phyloP scores from a whole-genome alignment of 2,888 invertebrate genomes.

The Yponomeuta malinellus region DNA sequence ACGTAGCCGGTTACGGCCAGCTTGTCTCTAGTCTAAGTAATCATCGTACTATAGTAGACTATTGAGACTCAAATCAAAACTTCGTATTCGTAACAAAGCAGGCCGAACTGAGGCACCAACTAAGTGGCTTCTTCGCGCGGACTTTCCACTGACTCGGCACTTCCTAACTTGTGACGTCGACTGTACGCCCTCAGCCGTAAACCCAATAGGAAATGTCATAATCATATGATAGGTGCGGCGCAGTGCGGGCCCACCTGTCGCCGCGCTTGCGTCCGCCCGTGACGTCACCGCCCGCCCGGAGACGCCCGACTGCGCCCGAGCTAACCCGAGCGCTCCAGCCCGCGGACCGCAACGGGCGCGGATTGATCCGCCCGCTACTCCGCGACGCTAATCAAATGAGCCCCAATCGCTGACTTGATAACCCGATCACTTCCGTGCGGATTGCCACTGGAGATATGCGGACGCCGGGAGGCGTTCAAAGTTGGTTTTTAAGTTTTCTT shows the following conservation, averaged over 20 bases:
- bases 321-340: constrained; percentile 31
- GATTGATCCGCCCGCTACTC: constrained; percentile 56
- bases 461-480: no score
- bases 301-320: constrained; percentile 39
- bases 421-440: background rate
- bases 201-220: constrained; percentile 67
- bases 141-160: constrained; percentile 30
- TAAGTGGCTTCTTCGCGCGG: constrained; percentile 25
- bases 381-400: constrained; percentile 46
- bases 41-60: no score
- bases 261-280: constrained; percentile 68
- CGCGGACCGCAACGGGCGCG: constrained; percentile 38
- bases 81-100: background rate
- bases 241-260: constrained; percentile 75
- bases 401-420: constrained; percentile 25
- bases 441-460: background rate
- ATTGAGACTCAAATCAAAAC: no score
- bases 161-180: constrained; percentile 17
- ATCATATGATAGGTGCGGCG: constrained; percentile 73
- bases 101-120: background rate
- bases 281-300: constrained; percentile 50
- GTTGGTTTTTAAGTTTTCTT: no score
- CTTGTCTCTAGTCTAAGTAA: no score
- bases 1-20: no score
- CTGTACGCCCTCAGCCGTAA: constrained; percentile 32